phyloP scores from a whole-genome alignment of 2,797 vertebrate genomes.

The Synaphobranchus kaupii region DNA sequence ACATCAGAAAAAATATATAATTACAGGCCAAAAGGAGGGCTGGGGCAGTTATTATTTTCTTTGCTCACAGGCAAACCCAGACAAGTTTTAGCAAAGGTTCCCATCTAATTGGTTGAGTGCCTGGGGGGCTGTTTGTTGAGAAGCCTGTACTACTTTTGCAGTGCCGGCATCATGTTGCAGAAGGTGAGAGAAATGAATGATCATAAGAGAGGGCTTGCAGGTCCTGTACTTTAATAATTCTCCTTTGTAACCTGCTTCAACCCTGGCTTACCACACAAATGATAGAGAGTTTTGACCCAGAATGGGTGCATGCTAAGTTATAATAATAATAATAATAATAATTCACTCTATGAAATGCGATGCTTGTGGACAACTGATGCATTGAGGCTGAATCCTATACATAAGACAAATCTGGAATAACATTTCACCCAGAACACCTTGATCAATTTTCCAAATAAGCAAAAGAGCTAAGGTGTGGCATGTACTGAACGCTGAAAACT shows the following conservation, averaged over 20 bases:
- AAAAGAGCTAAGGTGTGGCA: background rate
- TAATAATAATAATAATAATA: background rate
- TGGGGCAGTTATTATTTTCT: background rate
- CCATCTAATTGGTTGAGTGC: constrained; percentile 13
- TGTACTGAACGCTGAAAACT: background rate
- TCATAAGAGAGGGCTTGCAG: background rate
- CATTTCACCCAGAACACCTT: background rate
- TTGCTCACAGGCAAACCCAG: background rate
- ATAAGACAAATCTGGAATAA: background rate
- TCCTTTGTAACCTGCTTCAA: background rate
- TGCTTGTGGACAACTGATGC: background rate
- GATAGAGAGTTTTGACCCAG: background rate
- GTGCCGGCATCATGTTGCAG: background rate
- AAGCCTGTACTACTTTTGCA: background rate
- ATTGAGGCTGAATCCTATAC: background rate
- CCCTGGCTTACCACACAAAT: background rate
- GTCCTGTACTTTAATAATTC: background rate
- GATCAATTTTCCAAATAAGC: background rate
- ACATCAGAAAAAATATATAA: background rate
- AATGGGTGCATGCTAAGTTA: background rate
- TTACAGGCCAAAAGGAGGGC: background rate
- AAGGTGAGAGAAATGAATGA: background rate
- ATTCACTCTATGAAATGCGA: background rate
- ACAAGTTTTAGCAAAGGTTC: background rate
- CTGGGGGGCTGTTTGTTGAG: constrained; percentile 10